Base-by-base conservation (phyloP, 2,888 invertebrate genomes). In the Mythimna impura region DNA sequence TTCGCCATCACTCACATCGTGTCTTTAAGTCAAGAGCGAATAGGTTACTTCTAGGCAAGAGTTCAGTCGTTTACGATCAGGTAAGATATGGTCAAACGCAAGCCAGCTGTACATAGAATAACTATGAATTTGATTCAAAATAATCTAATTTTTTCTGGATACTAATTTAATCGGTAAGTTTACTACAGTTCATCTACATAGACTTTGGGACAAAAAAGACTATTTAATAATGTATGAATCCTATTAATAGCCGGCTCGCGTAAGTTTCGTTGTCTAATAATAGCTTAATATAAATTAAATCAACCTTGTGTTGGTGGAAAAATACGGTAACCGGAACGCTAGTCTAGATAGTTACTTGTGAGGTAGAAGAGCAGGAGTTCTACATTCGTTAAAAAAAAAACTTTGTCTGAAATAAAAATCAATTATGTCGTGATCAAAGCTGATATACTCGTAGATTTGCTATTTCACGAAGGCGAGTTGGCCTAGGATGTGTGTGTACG, bases 241-340 rank as follows among this genome's bases (percentile, higher is more conserved):
- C 43, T 81, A 71, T 76, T 72, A 54, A 70, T 71, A 84, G 25
- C 50, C 40, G 40, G 5, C 50, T 52, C n/a, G 54, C 50, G 34
- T 57, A 55, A 34, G 3, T 30, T 30, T 22, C 22, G 52, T 12
- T 36, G 14, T 36, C 14, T 50, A 40, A 52, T 36, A 47, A 6
- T 25, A 60, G 47, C 61, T 25, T 40, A 60, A 25, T 54, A 64
- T 71, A 71, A 66, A 63, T 50, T 40, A 50, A 34, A 30, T 62
- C 22, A 69, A 57, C 68, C 73, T 78, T 75, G 68, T 75, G 40
- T 72, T 50, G 2, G 25, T 80, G 89, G 87, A 86, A 88, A 88
- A 86, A 74, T 82, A 84, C 83, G 40, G 36, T 34, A 57, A 66
- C 64, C 50, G 60, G 63, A 82, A 68, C 66, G 60, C 55, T 50